These are phyloP conservation scores for Enchytraeus crypticus DNA, from an alignment of 2,888 invertebrate species.

Conservation along the genomic window DNA sequence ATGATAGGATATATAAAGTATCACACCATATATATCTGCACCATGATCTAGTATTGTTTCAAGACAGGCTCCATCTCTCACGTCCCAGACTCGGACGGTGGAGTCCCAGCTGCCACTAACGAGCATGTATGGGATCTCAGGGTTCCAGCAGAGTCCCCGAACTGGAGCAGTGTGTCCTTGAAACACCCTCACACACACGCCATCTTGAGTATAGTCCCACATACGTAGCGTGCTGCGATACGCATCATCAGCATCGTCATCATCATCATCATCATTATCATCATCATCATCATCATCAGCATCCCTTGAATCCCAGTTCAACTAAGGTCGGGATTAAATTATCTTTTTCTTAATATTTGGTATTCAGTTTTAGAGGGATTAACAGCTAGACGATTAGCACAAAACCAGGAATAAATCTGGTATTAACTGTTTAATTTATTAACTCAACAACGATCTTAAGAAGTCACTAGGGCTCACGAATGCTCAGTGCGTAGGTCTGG, in stretches of 20 bases:
- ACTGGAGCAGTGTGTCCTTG: conserved; percentile 47
- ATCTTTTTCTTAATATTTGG: too few relatives aligned
- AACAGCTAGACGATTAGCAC: too few relatives aligned
- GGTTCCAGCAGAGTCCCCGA: conserved; percentile 48
- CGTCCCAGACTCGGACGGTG: conserved; percentile 49
- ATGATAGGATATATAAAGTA: background rate
- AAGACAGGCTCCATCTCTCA: conserved; percentile 46
- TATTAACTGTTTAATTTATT: too few relatives aligned
- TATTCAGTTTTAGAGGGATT: too few relatives aligned
- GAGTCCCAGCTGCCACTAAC: conserved; percentile 50
- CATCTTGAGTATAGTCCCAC: conserved; percentile 48
- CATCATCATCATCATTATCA: background rate
- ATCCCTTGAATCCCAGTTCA: too few relatives aligned
- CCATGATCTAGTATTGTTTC: conserved; percentile 48
- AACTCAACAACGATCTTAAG: too few relatives aligned
- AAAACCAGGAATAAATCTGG: too few relatives aligned
- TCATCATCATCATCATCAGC: too few relatives aligned
- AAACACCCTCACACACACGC: conserved; percentile 42
- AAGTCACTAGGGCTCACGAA: too few relatives aligned
- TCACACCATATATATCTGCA: conserved; percentile 50
- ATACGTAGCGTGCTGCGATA: conserved; percentile 33
- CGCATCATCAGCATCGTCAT: background rate
- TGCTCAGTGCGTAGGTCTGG: too few relatives aligned
- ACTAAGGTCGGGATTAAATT: too few relatives aligned
- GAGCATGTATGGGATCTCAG: conserved; percentile 48